phyloP scores from a whole-genome alignment of 1,140 invertebrate genomes.

The Holcopasites calliopsidis region DNA sequence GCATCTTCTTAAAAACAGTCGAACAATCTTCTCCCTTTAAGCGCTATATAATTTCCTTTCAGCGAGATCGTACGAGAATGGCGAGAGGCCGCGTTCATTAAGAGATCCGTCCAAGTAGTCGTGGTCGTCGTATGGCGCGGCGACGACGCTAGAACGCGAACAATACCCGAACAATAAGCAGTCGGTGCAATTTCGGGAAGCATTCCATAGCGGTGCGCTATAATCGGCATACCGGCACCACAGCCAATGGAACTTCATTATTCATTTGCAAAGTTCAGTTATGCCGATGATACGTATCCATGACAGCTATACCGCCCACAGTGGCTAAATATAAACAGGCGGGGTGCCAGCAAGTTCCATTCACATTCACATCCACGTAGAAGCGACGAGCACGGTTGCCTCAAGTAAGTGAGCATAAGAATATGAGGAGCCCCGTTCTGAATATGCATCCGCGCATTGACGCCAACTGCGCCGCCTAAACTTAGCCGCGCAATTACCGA shows the following conservation, averaged over 20 bases:
- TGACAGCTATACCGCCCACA: conserved; percentile 80
- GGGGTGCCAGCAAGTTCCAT: conserved; percentile 79
- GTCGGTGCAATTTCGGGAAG: conserved; percentile 19
- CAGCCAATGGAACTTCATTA: conserved; percentile 77
- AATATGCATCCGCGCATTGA: conserved; percentile 79
- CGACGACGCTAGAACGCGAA: conserved; percentile 9
- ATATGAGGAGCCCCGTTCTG: conserved; percentile 76
- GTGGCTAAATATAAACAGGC: conserved; percentile 80
- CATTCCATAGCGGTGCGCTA: conserved; percentile 13
- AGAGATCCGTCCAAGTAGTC: conserved; percentile 17
- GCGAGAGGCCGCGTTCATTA: conserved; percentile 34
- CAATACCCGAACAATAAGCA: conserved; percentile 35
- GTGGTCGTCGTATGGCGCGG: neutral
- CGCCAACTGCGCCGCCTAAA: conserved; percentile 79
- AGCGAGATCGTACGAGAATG: conserved; percentile 7
- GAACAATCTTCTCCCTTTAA: neutral
- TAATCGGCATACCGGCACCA: conserved; percentile 33
- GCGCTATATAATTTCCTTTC: neutral
- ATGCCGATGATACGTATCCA: conserved; percentile 80
- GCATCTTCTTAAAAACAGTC: conserved; percentile 9
- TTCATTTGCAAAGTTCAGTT: conserved; percentile 78
- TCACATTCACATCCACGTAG: conserved; percentile 71
- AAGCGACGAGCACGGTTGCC: conserved; percentile 44
- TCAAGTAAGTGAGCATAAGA: conserved; percentile 70
- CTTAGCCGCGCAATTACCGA: conserved; percentile 79